Base-by-base conservation (phyloP, 1,140 invertebrate genomes). In the Hylaeus anthracinus region DNA sequence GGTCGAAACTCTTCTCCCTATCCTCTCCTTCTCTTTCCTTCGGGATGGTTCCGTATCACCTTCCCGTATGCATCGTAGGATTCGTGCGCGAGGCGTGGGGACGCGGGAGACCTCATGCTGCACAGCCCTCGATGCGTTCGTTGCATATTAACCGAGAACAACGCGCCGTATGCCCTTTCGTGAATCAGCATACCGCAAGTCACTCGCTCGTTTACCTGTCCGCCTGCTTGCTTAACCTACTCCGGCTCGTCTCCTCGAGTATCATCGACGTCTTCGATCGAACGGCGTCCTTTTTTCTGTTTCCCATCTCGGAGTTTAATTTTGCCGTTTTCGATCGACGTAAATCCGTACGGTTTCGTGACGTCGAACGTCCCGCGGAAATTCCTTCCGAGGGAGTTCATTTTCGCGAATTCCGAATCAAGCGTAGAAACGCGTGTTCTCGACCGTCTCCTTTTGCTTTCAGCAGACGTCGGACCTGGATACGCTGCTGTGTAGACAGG, bases 391-490 rank as follows among this genome's bases (percentile, higher is more conserved):
- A 26, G 26, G 26, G 26, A 26, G 26, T 26, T 26, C 26, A 0
- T 26, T 26, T 0, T 26, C 26, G 26, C 26, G 26, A 26, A 5
- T 48, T 48, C 0, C 45, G 4, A 5, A 2, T 8, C 2, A 48
- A 6, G 3, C 10, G 5, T 43, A n/a, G 5, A 14, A 5, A 56
- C 37, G 26, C n/a, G 3, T 5, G 5, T 66, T 65, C 39, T 65
- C 51, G 14, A 65, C 5, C 37, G 48, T 6, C 48, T 81, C n/a
- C 55, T 82, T 86, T 61, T 86, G 72, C 80, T 88, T 89, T 67
- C 93, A 94, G 51, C 94, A 95, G 95, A 94, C 94, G 72, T 94
- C 95, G 88, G 95, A 95, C 78, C 89, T 95, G 91, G 95, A 95
- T 87, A 95, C 94, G 43, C 93, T 95, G 88, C 93, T 95, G 73